phyloP scores from a whole-genome alignment of 1,140 invertebrate species.

The Eurosta solidaginis region DNA sequence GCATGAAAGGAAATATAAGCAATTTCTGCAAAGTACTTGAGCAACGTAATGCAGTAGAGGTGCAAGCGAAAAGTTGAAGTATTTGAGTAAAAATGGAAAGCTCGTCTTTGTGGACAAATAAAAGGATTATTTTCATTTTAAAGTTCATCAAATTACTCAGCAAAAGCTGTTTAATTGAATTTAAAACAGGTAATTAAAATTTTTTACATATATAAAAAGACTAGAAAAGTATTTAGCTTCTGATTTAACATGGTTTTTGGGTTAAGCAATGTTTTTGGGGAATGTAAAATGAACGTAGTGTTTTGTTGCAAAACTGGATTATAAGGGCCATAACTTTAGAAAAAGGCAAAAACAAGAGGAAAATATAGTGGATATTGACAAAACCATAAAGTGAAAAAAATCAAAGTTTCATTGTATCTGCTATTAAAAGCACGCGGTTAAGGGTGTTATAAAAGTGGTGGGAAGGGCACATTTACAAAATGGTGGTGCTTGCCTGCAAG shows the following conservation, averaged over 20 bases:
- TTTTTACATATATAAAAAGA: neutral
- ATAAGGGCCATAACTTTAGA: too few relatives aligned
- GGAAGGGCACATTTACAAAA: neutral
- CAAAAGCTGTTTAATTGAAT: neutral
- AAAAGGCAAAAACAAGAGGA: too few relatives aligned
- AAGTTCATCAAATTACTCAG: neutral
- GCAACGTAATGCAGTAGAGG: neutral
- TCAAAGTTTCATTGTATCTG: too few relatives aligned
- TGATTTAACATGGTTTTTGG: too few relatives aligned
- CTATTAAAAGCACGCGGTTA: too few relatives aligned
- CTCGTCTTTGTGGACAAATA: neutral
- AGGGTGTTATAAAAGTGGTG: neutral
- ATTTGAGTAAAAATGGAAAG: neutral
- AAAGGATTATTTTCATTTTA: neutral
- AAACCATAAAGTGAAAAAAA: too few relatives aligned
- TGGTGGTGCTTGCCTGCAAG: neutral
- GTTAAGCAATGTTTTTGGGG: too few relatives aligned
- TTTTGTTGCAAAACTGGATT: neutral
- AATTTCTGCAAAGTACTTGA: neutral
- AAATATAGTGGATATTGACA: too few relatives aligned
- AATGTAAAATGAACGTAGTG: neutral
- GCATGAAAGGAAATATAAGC: neutral
- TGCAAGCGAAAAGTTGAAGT: neutral
- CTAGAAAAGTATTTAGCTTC: neutral
- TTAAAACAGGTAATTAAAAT: neutral